A percentile compares a stretch with the other conserved stretches of the same genome.
Conservation (phyloP, 1,140 invertebrate genomes). For the Drosophila malerkotliana region DNA sequence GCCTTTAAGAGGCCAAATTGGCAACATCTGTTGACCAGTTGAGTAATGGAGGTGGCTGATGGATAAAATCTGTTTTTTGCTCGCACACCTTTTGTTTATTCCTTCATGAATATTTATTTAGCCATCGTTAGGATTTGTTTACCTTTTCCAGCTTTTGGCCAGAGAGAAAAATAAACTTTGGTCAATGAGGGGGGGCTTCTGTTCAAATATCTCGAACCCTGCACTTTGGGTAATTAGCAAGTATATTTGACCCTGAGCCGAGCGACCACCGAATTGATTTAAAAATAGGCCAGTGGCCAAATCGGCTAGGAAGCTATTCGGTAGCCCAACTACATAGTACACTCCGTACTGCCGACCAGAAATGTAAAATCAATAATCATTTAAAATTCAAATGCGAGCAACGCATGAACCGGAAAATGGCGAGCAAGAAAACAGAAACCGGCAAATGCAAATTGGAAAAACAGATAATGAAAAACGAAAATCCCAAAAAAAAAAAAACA, state of each 20-base stretch:
- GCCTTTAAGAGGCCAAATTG: slow-evolving; percentile 11
- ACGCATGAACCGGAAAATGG: slow-evolving; percentile 78
- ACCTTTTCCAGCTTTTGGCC: slow-evolving; percentile 4
- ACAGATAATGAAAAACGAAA: slow-evolving; percentile 74
- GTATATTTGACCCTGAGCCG: slow-evolving; percentile 41
- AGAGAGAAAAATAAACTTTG: neutral
- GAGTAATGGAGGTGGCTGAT: slow-evolving; percentile 34
- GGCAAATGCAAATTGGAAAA: slow-evolving; percentile 77
- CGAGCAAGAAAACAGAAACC: slow-evolving; percentile 54
- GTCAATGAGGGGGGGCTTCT: neutral
- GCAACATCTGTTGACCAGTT: slow-evolving; percentile 43
- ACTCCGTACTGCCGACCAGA: slow-evolving; percentile 5
- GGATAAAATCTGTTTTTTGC: slow-evolving; percentile 15
- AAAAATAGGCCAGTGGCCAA: slow-evolving; percentile 35
- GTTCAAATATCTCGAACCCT: slow-evolving; percentile 34
- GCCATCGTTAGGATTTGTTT: slow-evolving; percentile 37
- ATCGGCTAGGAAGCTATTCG: slow-evolving; percentile 9
- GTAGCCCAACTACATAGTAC: slow-evolving; percentile 9
- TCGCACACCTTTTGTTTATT: slow-evolving; percentile 31
- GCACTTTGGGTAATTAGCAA: slow-evolving; percentile 47
- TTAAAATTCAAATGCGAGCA: slow-evolving; percentile 78
- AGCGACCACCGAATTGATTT: slow-evolving; percentile 23
- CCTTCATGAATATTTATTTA: slow-evolving; percentile 30
- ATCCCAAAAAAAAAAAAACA: slow-evolving; percentile 9
- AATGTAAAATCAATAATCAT: slow-evolving; percentile 74